A percentile compares a stretch with the other conserved stretches of the same genome.
These are phyloP conservation scores for Protaetia brevitarsis DNA, from an alignment of 1,140 invertebrate genomes.

Conservation along the genomic window DNA sequence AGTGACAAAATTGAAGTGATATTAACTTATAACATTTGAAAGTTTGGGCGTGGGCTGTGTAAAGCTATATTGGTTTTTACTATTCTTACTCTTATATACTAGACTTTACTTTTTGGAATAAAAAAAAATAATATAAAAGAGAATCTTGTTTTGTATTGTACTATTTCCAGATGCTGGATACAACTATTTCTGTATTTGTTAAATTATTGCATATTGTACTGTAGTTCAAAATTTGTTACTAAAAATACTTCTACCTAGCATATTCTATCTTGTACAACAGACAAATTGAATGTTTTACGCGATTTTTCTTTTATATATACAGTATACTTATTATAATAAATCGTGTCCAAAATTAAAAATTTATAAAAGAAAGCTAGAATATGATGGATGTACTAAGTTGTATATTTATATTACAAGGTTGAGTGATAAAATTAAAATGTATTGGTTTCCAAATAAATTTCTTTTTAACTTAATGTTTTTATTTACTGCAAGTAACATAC, in stretches of 20 bases:
- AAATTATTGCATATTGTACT: too few relatives aligned
- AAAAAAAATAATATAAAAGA: neutral
- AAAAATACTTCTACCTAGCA: too few relatives aligned
- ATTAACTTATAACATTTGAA: conserved; percentile 29
- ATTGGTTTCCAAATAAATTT: conserved; percentile 9
- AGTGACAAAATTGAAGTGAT: conserved; percentile 33
- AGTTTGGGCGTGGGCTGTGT: conserved; percentile 21
- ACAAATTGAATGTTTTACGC: neutral
- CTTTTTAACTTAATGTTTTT: too few relatives aligned
- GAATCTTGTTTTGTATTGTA: too few relatives aligned
- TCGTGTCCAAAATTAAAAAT: too few relatives aligned
- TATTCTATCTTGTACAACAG: neutral
- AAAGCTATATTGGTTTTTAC: neutral
- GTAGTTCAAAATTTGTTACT: too few relatives aligned
- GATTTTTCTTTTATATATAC: neutral
- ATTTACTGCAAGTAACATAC: too few relatives aligned
- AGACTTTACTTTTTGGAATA: neutral
- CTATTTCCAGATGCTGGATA: too few relatives aligned
- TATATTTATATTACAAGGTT: neutral
- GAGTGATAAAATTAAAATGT: neutral
- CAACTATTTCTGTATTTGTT: neutral
- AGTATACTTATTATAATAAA: neutral
- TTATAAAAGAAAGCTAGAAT: neutral
- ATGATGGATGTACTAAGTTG: neutral
- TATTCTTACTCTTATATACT: neutral